A percentile compares a stretch with the other conserved stretches of the same genome.
Evolutionary conservation across 1,140 invertebrate genomes (phyloP).

Genomic region (Diachasmimorpha longicaudata): DNA sequence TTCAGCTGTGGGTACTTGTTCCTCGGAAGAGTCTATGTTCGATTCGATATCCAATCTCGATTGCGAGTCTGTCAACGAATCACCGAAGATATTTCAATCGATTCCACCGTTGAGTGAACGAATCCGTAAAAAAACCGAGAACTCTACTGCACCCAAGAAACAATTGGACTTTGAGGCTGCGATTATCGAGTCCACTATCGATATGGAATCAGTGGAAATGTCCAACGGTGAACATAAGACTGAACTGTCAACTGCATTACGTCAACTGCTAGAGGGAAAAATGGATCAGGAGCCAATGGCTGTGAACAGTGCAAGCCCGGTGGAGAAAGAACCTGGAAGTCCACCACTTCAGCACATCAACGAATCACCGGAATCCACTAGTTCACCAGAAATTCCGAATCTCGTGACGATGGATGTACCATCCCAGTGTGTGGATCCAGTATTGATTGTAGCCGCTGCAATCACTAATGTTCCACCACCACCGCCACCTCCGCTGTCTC

Average conservation of each 20-base stretch:
- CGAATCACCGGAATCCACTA: neutral
- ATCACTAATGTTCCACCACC: neutral
- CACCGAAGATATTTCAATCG: conserved; percentile 47
- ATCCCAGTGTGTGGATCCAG: neutral
- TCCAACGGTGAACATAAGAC: conserved; percentile 45
- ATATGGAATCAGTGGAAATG: conserved; percentile 38
- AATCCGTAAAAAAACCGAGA: conserved; percentile 54
- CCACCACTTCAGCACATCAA: conserved; percentile 8
- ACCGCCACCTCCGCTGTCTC: neutral
- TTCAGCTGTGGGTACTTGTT: neutral
- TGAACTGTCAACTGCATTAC: conserved; percentile 49
- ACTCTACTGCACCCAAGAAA: conserved; percentile 33
- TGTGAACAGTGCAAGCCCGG: conserved; percentile 6
- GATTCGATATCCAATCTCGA: conserved; percentile 44
- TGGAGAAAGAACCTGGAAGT: conserved; percentile 25
- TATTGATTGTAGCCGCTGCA: neutral
- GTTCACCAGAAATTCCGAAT: conserved; percentile 5
- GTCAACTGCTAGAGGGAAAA: conserved; percentile 50
- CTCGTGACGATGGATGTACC: neutral
- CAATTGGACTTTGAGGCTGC: conserved; percentile 54
- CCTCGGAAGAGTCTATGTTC: conserved; percentile 45
- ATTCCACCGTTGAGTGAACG: conserved; percentile 58
- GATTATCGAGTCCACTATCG: conserved; percentile 57
- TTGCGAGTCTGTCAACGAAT: conserved; percentile 28
- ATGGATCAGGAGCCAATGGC: conserved; percentile 39